Evolutionary conservation across 1,140 invertebrate genomes (phyloP), one percentile per base, ranked within the genome.

Genomic region (Helicoverpa armigera): DNA sequence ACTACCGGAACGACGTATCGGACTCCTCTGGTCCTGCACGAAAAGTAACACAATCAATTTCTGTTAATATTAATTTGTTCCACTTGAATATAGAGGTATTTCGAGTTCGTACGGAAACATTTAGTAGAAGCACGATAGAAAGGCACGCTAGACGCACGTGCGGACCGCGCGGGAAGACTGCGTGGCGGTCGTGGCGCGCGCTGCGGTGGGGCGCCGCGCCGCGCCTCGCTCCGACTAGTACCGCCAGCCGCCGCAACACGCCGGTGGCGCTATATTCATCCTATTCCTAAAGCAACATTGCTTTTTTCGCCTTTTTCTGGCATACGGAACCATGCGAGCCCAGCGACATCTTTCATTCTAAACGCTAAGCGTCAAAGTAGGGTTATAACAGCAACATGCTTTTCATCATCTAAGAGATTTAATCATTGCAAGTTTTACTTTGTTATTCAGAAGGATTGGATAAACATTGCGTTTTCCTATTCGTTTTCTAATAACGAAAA

Each of bases 81-180:
- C 80, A 82, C 83, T 82, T 79, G 69, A 69, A 81, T 63, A 86
- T 85, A 85, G 83, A 80, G 76, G 83, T 88, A 85, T 82, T 87
- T 87, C 61, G 73, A 87, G 82, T 86, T 88, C 81, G 80, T 85
- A 85, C 86, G 85, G 84, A 83, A 85, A 85, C 78, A 78, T 82
- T 77, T 70, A 80, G 51, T 75, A 63, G 77, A 72, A 81, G 83
- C 78, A 80, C 82, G 80, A 81, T 88, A 85, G 88, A 58, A 84
- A 88, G 84, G 87, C 87, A 90, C 91, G 89, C 91, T 92, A 90
- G 89, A 89, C 87, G 89, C 93, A 94, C 92, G 93, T 93, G 92
- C 89, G 92, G 88, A 70, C 86, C 90, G 92, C 93, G 93, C 92
- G 92, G 92, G 91, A 94, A 94, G 93, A 94, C 93, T 94, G 93